Percentiles rank a stretch among this genome's conserved stretches.
phyloP scores from a whole-genome alignment of 1,140 invertebrate genomes.

The Papilio polyxenes region DNA sequence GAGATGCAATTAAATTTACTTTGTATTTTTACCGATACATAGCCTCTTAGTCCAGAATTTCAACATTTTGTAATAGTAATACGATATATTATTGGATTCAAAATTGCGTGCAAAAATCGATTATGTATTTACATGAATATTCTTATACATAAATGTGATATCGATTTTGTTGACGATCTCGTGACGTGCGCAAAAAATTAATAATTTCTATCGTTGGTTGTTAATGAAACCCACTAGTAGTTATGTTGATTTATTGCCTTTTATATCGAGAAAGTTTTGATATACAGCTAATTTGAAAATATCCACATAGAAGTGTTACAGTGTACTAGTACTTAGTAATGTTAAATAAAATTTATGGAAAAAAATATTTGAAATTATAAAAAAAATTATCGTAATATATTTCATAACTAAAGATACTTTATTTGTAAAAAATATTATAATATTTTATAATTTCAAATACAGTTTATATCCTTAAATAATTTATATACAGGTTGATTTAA shows the following conservation, averaged over 20 bases:
- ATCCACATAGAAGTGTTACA: not conserved
- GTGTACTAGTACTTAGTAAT: not conserved
- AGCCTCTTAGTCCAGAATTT: too few species aligned
- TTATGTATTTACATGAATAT: not conserved
- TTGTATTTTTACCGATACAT: too few species aligned
- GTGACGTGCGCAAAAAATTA: slow-evolving; percentile 23
- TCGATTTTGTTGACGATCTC: slow-evolving; percentile 15
- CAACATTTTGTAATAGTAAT: not conserved
- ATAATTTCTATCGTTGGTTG: slow-evolving; percentile 19
- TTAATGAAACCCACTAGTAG: not conserved
- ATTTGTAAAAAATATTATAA: too few species aligned
- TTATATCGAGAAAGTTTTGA: slow-evolving; percentile 10
- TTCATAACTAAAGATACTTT: too few species aligned
- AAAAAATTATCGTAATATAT: too few species aligned
- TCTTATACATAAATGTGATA: not conserved
- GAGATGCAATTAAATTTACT: too few species aligned
- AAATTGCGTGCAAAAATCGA: not conserved
- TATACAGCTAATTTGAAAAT: not conserved
- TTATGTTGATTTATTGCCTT: slow-evolving; percentile 23
- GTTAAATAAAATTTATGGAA: too few species aligned
- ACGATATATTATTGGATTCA: not conserved
- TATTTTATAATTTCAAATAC: too few species aligned
- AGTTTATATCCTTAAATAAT: too few species aligned
- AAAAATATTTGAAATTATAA: too few species aligned
- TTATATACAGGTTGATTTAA: too few species aligned